These are phyloP conservation scores for Mesoclemmys tuberculata DNA, from an alignment of 2,113 vertebrate genomes.

Conservation along the genomic window DNA sequence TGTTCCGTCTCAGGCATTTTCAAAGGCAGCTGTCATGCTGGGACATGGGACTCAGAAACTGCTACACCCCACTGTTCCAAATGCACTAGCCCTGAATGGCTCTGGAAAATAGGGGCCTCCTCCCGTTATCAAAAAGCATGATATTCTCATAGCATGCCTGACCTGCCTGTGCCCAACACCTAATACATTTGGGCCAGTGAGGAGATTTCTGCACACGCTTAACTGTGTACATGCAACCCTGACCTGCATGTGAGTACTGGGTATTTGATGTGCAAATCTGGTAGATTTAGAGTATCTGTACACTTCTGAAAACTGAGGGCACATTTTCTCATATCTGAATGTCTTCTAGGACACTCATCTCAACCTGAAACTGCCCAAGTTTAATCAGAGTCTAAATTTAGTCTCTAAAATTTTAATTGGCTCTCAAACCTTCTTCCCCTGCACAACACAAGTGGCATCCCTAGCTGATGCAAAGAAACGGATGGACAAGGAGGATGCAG, in stretches of 20 bases:
- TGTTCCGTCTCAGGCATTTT: neutral
- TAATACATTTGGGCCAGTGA: neutral
- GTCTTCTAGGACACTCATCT: neutral
- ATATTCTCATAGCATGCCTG: neutral
- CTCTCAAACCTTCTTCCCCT: accelerated
- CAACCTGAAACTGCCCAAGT: neutral
- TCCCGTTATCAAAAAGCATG: neutral
- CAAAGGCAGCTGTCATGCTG: neutral
- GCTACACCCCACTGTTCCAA: neutral
- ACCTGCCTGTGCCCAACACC: no score
- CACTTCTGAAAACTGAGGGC: neutral
- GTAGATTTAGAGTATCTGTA: no score
- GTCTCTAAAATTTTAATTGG: neutral
- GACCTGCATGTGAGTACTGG: neutral
- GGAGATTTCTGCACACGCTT: neutral
- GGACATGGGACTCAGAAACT: no score
- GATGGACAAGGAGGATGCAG: neutral
- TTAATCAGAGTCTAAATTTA: neutral
- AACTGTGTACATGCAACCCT: neutral
- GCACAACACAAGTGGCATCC: neutral
- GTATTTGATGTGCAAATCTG: neutral
- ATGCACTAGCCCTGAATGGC: neutral
- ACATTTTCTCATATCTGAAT: neutral
- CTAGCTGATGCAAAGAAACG: neutral
- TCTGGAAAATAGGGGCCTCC: neutral